Evolutionary conservation across 1,140 invertebrate species (phyloP).

Genomic region (Conus betulinus): DNA sequence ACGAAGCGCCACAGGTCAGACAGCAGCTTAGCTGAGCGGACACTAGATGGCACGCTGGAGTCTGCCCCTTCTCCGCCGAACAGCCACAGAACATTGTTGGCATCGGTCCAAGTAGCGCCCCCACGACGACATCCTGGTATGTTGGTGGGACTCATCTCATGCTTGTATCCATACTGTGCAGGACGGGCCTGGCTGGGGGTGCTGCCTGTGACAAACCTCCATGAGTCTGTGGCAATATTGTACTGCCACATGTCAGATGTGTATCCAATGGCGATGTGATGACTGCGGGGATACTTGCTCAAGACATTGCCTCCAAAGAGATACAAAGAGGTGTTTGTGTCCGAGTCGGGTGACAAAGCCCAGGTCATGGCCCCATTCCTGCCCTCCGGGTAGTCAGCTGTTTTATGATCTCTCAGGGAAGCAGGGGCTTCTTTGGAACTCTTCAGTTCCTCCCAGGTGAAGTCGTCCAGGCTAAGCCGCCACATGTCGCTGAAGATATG

Average conservation of each 20-base stretch:
- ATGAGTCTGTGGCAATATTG: slow-evolving; percentile 38
- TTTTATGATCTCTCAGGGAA: slow-evolving; percentile 32
- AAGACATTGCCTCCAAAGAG: slow-evolving; percentile 61
- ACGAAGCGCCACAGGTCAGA: slow-evolving; percentile 58
- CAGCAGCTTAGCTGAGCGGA: slow-evolving; percentile 44
- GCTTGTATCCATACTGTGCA: slow-evolving; percentile 33
- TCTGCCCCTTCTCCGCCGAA: slow-evolving; percentile 61
- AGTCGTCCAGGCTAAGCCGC: slow-evolving; percentile 46
- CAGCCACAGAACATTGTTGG: slow-evolving; percentile 54
- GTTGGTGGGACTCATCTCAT: background rate
- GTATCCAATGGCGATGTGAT: slow-evolving; percentile 49
- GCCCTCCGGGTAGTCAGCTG: slow-evolving; percentile 46
- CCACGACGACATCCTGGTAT: slow-evolving; percentile 51
- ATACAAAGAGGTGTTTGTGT: slow-evolving; percentile 39
- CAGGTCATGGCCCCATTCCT: slow-evolving; percentile 58
- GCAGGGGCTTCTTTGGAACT: slow-evolving; percentile 34
- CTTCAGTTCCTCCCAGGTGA: slow-evolving; percentile 49
- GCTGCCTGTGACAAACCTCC: slow-evolving; percentile 41
- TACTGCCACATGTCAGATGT: slow-evolving; percentile 57
- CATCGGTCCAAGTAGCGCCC: slow-evolving; percentile 53
- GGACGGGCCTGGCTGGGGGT: slow-evolving; percentile 27
- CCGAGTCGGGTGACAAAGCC: slow-evolving; percentile 12
- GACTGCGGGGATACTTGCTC: slow-evolving; percentile 33
- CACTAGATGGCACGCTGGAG: background rate
- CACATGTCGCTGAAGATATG: slow-evolving; percentile 54